phyloP scores from a whole-genome alignment of 2,888 invertebrate genomes.

The Agonopterix heracliana region DNA sequence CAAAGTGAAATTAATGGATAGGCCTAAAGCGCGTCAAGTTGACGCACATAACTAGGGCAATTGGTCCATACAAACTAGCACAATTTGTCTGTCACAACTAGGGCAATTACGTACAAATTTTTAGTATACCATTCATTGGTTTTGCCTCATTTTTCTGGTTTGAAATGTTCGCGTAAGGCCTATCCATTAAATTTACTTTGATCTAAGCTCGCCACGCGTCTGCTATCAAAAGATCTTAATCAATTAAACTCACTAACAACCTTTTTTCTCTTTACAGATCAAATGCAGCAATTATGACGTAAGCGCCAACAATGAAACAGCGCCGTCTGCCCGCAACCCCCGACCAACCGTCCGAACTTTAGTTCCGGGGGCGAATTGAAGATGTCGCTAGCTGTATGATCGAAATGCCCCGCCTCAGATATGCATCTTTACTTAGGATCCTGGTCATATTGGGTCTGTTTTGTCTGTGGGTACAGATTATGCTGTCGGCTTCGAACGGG shows the following conservation, averaged over 20 bases:
- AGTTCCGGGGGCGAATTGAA: neutral
- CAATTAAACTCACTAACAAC: neutral
- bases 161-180: too few relatives aligned
- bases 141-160: too few relatives aligned
- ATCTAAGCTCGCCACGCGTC: too few relatives aligned
- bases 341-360: neutral
- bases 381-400: slow-evolving; percentile 13
- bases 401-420: slow-evolving; percentile 69
- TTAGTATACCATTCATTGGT: too few relatives aligned
- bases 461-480: slow-evolving; percentile 66
- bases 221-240: too few relatives aligned
- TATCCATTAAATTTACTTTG: too few relatives aligned
- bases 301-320: neutral
- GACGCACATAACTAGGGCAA: too few relatives aligned
- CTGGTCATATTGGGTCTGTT: slow-evolving; percentile 57
- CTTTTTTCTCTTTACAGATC: neutral
- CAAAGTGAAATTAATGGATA: too few relatives aligned
- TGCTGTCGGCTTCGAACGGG: slow-evolving; percentile 54
- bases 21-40: too few relatives aligned
- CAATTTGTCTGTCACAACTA: too few relatives aligned
- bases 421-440: slow-evolving; percentile 58
- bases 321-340: neutral
- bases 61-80: too few relatives aligned
- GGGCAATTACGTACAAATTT: too few relatives aligned
- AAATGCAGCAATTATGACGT: neutral